Conservation (phyloP, 1,140 invertebrate genomes). For the Meloidogyne chitwoodi region DNA sequence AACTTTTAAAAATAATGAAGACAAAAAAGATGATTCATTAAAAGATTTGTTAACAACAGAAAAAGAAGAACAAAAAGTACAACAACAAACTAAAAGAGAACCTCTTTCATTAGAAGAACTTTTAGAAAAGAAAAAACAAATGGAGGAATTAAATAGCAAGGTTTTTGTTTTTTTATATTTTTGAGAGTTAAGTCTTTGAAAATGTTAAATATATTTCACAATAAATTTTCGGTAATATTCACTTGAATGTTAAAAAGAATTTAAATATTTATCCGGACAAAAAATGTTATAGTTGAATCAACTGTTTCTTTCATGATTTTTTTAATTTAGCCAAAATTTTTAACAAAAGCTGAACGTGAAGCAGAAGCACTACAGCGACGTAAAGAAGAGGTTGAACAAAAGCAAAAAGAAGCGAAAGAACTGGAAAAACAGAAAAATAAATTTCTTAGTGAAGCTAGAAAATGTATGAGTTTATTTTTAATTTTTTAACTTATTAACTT, state of each 20-base stretch:
- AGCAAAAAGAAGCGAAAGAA: constrained; percentile 70
- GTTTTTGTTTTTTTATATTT: constrained; percentile 49
- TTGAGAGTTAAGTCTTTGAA: too few species aligned
- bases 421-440: constrained; percentile 68
- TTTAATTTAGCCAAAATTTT: constrained; percentile 84
- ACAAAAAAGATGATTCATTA: not conserved
- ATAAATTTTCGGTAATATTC: constrained; percentile 2
- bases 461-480: constrained; percentile 58
- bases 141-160: constrained; percentile 79
- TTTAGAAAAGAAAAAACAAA: constrained; percentile 88
- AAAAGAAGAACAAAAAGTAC: not conserved
- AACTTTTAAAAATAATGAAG: not conserved
- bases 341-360: constrained; percentile 89
- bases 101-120: constrained; percentile 92
- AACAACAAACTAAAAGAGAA: constrained; percentile 70
- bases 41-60: not conserved
- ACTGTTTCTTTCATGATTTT: too few species aligned
- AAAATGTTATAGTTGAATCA: too few species aligned
- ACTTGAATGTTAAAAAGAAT: too few species aligned
- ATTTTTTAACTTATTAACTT: constrained; percentile 11
- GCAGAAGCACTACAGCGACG: constrained; percentile 80
- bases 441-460: constrained; percentile 68
- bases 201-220: too few species aligned
- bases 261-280: too few species aligned
- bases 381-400: constrained; percentile 74